These are phyloP conservation scores for Ichneumoninae sp. DNA, from an alignment of 2,888 invertebrate genomes.

Conservation along the genomic window DNA sequence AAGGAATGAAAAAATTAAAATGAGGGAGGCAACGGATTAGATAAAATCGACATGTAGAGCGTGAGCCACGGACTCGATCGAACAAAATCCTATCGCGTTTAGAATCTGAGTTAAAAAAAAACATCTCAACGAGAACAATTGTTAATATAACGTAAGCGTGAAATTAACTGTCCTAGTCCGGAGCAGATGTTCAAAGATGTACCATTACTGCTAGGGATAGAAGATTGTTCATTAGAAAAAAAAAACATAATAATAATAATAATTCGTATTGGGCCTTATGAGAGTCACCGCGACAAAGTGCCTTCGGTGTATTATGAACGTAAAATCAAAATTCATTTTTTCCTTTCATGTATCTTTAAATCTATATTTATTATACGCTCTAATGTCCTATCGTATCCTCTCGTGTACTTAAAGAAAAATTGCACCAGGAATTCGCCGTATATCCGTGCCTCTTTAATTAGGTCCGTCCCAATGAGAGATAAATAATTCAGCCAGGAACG, in stretches of 20 bases:
- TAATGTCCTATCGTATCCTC: conserved; percentile 36
- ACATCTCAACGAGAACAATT: conserved; percentile 29
- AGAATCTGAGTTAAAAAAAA: background rate
- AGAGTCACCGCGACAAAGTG: conserved; percentile 51
- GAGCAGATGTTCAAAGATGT: conserved; percentile 73
- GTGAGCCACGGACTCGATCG: conserved; percentile 38
- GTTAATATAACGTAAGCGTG: conserved; percentile 66
- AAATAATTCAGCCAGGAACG: conserved; percentile 3
- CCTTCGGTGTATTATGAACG: conserved; percentile 45
- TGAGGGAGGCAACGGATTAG: conserved; percentile 24
- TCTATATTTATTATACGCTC: conserved; percentile 64
- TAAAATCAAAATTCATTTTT: conserved; percentile 46
- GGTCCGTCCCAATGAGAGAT: conserved; percentile 42
- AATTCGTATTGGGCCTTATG: conserved; percentile 50
- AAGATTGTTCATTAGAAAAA: conserved; percentile 60
- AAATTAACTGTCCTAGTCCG: conserved; percentile 72
- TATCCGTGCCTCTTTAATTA: conserved; percentile 38
- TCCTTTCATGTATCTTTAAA: conserved; percentile 49
- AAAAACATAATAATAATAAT: conserved; percentile 27
- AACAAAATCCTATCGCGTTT: conserved; percentile 25
- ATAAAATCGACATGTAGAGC: conserved; percentile 28
- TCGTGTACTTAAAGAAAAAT: conserved; percentile 60
- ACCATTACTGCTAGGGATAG: conserved; percentile 70
- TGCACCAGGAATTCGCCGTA: conserved; percentile 55
- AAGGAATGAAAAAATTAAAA: conserved; percentile 13